phyloP scores from a whole-genome alignment of 2,888 invertebrate genomes.

The Andrena minutula region DNA sequence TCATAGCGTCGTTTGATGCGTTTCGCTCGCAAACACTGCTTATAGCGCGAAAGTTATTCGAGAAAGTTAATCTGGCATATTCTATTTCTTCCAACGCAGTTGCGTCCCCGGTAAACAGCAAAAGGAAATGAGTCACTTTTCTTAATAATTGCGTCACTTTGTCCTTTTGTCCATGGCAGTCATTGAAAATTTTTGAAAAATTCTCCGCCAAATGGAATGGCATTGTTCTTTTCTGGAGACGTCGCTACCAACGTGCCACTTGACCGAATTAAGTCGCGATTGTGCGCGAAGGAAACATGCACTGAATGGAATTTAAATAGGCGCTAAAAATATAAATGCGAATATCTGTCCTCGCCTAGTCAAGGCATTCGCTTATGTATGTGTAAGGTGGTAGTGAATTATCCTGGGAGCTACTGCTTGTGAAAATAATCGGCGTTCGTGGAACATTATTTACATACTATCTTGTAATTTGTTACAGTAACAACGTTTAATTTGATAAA shows the following conservation, averaged over 20 bases:
- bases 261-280: conserved; percentile 2
- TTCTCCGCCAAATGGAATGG: neutral
- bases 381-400: no score
- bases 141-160: neutral
- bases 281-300: neutral
- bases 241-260: neutral
- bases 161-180: no score
- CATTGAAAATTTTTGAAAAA: no score
- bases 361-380: neutral
- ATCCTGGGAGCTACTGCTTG: no score
- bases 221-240: neutral
- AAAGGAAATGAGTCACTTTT: neutral
- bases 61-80: no score
- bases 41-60: neutral
- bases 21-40: neutral
- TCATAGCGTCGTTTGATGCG: neutral
- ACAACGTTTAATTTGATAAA: neutral
- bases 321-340: conserved; percentile 6
- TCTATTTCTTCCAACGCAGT: no score
- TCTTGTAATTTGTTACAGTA: neutral
- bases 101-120: no score
- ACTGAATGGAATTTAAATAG: conserved; percentile 19
- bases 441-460: no score
- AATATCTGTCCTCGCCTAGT: conserved; percentile 1
- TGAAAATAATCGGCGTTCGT: no score